Conservation (phyloP, 2,113 vertebrate genomes). For the Oxyura jamaicensis region DNA sequence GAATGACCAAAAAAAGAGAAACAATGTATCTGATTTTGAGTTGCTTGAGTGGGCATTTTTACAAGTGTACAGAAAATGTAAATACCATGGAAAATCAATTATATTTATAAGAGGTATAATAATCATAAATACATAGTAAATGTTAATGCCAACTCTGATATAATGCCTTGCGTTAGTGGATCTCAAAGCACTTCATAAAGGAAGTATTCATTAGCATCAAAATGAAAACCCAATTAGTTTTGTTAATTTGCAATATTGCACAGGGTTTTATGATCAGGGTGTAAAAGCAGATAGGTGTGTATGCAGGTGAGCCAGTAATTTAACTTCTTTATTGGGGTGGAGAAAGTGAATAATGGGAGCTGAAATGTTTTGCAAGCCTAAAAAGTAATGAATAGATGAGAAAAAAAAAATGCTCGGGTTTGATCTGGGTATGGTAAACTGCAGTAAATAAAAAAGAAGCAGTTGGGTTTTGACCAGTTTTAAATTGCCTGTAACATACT, state of each 20-base stretch:
- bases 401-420: neutral
- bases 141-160: slow-evolving; percentile 14
- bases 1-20: slow-evolving; percentile 26
- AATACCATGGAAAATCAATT: slow-evolving; percentile 44
- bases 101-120: slow-evolving; percentile 38
- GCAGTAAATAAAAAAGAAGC: neutral
- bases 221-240: slow-evolving; percentile 32
- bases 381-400: neutral
- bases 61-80: slow-evolving; percentile 23
- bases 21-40: slow-evolving; percentile 36
- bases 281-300: neutral
- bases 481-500: slow-evolving; percentile 16
- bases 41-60: slow-evolving; percentile 14
- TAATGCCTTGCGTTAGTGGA: slow-evolving; percentile 12
- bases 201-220: slow-evolving; percentile 23
- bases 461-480: slow-evolving; percentile 11
- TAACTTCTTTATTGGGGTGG: neutral
- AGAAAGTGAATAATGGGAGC: neutral
- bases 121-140: slow-evolving; percentile 44
- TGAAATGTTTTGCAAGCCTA: slow-evolving; percentile 2
- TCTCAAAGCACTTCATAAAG: slow-evolving; percentile 31
- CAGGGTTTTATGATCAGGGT: neutral
- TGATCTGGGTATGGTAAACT: neutral
- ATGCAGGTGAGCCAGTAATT: neutral
- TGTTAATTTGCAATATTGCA: slow-evolving; percentile 9